Base-by-base conservation (phyloP, 2,888 invertebrate genomes). In the Melinaea menophilus region DNA sequence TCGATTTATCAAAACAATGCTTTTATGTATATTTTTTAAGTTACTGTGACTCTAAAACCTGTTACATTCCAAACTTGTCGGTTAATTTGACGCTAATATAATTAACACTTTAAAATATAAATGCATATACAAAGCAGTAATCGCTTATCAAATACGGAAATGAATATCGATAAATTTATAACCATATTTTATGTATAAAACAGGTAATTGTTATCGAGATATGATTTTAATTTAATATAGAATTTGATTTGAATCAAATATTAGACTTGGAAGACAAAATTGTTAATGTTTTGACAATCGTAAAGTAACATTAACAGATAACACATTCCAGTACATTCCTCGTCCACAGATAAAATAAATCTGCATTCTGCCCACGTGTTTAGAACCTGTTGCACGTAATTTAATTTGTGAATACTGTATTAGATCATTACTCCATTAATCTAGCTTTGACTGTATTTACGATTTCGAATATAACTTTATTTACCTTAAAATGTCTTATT, bases 71-170 rank as follows among this genome's bases (percentile, higher is more conserved):
- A 75, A 65, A 79, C 77, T 71, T 33, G 79, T 73, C 75, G 74
- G 67, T 79, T 80, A 79, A 81, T 81, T 80, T 80, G 72, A 74
- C 75, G 73, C 77, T 79, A 78, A 78, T 78, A 76, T 77, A 81
- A 83, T 85, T 81, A 80, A 81, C 82, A 79, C 80, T 75, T 76
- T 69, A 67, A 74, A 72, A 78, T 77, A 78, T 78, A 74, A 80
- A 79, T 75, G 73, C 73, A 76, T 73, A 79, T 80, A 76, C 76
- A 72, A 74, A 78, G 75, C 79, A 75, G 75, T 80, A 80, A 81
- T 79, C 77, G 76, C 77, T 69, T 75, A 73, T 73, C 75, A 75
- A 72, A 73, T 67, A 71, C 72, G 72, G 70, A 71, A 69, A 71
- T 68, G 72, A 72, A 73, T 69, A 31, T 11, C 31, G 31, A 33